Base-by-base conservation (phyloP, 2,888 invertebrate species). In the Troilus luridus region DNA sequence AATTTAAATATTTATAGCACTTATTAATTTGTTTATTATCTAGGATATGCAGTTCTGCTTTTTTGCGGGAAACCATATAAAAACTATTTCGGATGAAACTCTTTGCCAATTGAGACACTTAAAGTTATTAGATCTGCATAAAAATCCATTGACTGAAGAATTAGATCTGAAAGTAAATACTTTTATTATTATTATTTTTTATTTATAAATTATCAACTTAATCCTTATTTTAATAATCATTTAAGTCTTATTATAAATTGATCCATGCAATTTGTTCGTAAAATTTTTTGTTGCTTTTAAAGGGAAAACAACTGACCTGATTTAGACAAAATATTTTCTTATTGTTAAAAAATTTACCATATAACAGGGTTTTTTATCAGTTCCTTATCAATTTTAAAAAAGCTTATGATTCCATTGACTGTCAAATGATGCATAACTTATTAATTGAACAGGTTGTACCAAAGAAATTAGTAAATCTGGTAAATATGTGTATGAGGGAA, bases 31-130 rank as follows among this genome's bases (percentile, higher is more conserved):
- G 17, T 77, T 7, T 0, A 17, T n/a, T 8, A 8, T 91, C 21
- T 88, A 91, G 91, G 91, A 91, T n/a, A 67, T 91, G 67, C 91
- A 91, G 88, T 91, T 88, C 59, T 91, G 91, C 59, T 91, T 91
- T 67, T 77, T 91, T 24, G 91, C 91, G 54, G 72, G 88, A 2
- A 91, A 91, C 54, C 41, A 54, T 41, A 91, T 91, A 21, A n/a
- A 56, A 27, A 88, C 5, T 58, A 72, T 91, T 19, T 24, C 91
- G 3, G 62, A 88, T 60, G 88, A 62, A 58, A 27, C 54, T 12
- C 60, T 91, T 27, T 41, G 10, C 27, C n/a, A 67, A 14, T n/a
- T 91, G 58, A 88, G 14, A 64, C 91, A 91, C 72, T 24, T 91
- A 12, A 91, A 91, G 54, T 27, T 88, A 64, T 72, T 91, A 58